phyloP scores from a whole-genome alignment of 2,888 invertebrate species.

The Prosapia bicincta region DNA sequence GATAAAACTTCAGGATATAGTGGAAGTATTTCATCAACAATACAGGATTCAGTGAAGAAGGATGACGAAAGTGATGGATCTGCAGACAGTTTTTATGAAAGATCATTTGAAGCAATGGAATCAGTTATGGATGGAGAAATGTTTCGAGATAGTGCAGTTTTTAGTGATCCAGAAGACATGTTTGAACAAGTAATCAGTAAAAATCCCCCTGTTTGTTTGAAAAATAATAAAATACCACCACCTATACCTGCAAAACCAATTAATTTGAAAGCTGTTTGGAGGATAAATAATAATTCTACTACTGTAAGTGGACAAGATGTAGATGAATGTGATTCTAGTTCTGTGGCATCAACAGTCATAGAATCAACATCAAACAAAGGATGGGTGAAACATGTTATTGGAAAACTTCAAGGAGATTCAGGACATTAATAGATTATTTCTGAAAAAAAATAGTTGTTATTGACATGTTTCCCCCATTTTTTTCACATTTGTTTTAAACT shows the following conservation, averaged over 20 bases:
- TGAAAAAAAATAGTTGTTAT: too few species aligned
- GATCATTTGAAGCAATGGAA: slow-evolving; percentile 71
- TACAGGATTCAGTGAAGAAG: slow-evolving; percentile 37
- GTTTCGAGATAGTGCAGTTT: slow-evolving; percentile 78
- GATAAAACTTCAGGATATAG: slow-evolving; percentile 41
- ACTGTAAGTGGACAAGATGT: slow-evolving; percentile 41
- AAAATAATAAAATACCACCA: slow-evolving; percentile 49
- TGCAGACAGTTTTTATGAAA: slow-evolving; percentile 71
- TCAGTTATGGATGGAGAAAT: slow-evolving; percentile 61
- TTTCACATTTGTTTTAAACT: too few species aligned
- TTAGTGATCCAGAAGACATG: slow-evolving; percentile 68
- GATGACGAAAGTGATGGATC: slow-evolving; percentile 48
- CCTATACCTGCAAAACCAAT: slow-evolving; percentile 62
- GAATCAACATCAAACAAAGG: slow-evolving; percentile 51
- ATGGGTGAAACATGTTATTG: slow-evolving; percentile 68
- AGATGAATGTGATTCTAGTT: slow-evolving; percentile 46
- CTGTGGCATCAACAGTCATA: slow-evolving; percentile 46
- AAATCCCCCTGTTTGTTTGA: slow-evolving; percentile 34
- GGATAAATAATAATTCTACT: slow-evolving; percentile 33
- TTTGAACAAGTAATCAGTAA: slow-evolving; percentile 36
- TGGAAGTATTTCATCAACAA: slow-evolving; percentile 37
- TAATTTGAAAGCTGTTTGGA: slow-evolving; percentile 36
- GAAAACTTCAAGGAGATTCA: slow-evolving; percentile 37
- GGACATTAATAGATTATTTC: slow-evolving; percentile 16
- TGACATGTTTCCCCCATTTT: too few species aligned